Percentiles rank a stretch among this genome's conserved stretches.
Conservation (phyloP, 2,888 invertebrate genomes). For the Amblyteles armatorius region DNA sequence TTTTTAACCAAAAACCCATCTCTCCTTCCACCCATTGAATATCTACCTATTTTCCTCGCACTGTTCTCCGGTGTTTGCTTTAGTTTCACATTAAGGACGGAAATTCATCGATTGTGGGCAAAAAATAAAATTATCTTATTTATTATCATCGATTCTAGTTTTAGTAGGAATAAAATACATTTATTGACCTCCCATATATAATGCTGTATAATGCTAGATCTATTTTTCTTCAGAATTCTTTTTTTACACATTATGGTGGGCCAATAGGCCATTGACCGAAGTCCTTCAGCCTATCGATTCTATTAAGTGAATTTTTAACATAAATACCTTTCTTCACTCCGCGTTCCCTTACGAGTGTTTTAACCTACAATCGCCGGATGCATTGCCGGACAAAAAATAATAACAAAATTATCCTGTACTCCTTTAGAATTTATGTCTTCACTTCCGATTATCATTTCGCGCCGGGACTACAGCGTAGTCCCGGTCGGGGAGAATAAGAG, state of each 20-base stretch:
- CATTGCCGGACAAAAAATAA: conserved; percentile 10
- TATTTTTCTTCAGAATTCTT: no score
- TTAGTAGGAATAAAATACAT: no score
- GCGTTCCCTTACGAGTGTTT: not conserved
- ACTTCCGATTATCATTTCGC: conserved; percentile 57
- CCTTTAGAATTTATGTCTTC: conserved; percentile 49
- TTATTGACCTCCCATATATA: no score
- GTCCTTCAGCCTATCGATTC: no score
- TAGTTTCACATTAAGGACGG: not conserved
- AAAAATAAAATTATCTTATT: not conserved
- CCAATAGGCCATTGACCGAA: no score
- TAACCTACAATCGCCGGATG: not conserved
- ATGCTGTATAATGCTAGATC: no score
- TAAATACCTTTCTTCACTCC: no score
- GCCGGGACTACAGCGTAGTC: conserved; percentile 11
- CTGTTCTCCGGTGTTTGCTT: not conserved
- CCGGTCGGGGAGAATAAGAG: conserved; percentile 6
- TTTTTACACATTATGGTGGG: no score
- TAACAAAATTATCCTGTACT: conserved; percentile 31
- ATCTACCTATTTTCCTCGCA: not conserved
- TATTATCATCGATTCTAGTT: no score
- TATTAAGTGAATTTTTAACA: no score
- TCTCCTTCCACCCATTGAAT: not conserved
- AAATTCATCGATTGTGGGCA: not conserved
- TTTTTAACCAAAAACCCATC: not conserved